A percentile compares a stretch with the other conserved stretches of the same genome.
phyloP scores from a whole-genome alignment of 1,140 invertebrate genomes.

The Doryteuthis pealeii region DNA sequence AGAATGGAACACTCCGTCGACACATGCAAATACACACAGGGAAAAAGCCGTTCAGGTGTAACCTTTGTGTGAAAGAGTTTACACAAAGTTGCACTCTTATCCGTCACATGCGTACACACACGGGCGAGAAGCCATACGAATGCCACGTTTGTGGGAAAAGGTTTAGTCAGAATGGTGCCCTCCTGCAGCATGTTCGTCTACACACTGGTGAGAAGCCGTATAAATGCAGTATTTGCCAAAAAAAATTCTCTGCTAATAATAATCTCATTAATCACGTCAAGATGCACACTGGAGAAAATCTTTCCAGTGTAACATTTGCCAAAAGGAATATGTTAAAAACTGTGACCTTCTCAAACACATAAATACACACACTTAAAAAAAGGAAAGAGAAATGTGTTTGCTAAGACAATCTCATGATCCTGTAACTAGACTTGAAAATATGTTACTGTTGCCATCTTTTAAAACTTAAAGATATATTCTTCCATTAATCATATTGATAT shows the following conservation, averaged over 20 bases:
- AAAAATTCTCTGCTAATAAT: slow-evolving; percentile 4
- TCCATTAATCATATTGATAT: too few species aligned
- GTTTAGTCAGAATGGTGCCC: slow-evolving; percentile 83
- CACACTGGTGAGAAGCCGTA: slow-evolving; percentile 14
- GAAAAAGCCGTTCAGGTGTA: slow-evolving; percentile 84
- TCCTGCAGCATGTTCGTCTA: slow-evolving; percentile 69
- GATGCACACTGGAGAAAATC: slow-evolving; percentile 23
- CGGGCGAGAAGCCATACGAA: slow-evolving; percentile 58
- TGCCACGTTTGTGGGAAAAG: slow-evolving; percentile 85
- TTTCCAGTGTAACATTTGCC: slow-evolving; percentile 19
- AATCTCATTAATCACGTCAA: slow-evolving; percentile 18
- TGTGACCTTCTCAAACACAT: too few species aligned
- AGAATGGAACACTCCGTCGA: background rate
- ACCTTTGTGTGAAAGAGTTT: slow-evolving; percentile 86
- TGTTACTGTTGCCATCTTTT: too few species aligned
- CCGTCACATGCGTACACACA: slow-evolving; percentile 18
- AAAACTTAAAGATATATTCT: too few species aligned
- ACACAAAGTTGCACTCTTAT: slow-evolving; percentile 67
- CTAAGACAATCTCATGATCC: too few species aligned
- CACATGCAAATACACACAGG: slow-evolving; percentile 69
- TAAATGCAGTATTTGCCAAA: slow-evolving; percentile 19
- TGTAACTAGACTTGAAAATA: too few species aligned
- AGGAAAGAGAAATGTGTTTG: too few species aligned
- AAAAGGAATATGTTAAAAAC: slow-evolving; percentile 11
- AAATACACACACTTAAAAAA: too few species aligned